Evolutionary conservation across 2,888 invertebrate species (phyloP).

Genomic region (Hypomecis punctinalis): DNA sequence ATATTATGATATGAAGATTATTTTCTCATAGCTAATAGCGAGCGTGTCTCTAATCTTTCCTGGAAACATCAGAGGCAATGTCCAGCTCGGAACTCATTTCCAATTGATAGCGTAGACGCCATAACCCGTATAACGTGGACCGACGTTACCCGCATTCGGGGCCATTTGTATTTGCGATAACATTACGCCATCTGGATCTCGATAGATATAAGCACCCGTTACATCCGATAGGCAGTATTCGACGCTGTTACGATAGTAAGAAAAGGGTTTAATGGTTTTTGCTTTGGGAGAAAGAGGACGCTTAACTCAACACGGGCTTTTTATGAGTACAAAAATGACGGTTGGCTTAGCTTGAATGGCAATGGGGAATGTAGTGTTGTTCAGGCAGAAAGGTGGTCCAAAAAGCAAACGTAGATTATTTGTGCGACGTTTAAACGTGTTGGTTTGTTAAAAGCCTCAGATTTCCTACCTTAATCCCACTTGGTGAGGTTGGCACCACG

Average conservation of each 20-base stretch:
- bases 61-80: constrained; percentile 23
- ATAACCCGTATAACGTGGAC: constrained; percentile 26
- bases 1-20: too few species aligned
- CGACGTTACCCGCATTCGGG: constrained; percentile 28
- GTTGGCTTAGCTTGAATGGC: too few species aligned
- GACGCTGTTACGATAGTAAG: constrained; percentile 14
- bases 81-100: constrained; percentile 48
- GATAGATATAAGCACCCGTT: constrained; percentile 35
- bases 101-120: constrained; percentile 47
- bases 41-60: too few species aligned
- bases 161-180: constrained; percentile 38
- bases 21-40: too few species aligned
- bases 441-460: too few species aligned
- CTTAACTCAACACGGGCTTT: constrained; percentile 1
- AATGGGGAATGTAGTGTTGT: background rate
- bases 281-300: background rate
- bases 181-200: constrained; percentile 35
- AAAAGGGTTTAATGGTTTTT: constrained; percentile 13
- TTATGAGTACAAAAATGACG: background rate
- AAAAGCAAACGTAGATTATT: too few species aligned
- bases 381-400: too few species aligned
- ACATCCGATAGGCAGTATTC: constrained; percentile 23
- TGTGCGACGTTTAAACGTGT: too few species aligned
- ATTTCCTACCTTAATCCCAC: too few species aligned
- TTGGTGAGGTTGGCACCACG: too few species aligned